Conservation (phyloP, 2,888 invertebrate genomes). For the Acanthosepion lycidas region DNA sequence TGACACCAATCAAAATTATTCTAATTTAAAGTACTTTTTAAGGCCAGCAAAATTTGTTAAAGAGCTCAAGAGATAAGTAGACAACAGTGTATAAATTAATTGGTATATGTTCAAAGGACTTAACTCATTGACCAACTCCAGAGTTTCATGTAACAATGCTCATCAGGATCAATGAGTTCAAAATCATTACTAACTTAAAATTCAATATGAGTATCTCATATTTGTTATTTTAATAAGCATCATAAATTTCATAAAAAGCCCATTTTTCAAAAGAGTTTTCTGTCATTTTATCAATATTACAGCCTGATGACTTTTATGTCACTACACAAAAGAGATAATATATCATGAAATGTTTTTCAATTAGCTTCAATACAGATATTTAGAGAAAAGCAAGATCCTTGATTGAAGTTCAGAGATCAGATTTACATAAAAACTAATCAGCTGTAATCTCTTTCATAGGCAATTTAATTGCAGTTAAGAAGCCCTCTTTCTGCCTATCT, state of each 20-base stretch:
- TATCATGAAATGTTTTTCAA: not conserved
- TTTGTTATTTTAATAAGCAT: not conserved
- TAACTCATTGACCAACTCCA: too few species aligned
- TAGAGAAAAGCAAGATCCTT: not conserved
- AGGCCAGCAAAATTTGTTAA: too few species aligned
- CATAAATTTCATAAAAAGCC: not conserved
- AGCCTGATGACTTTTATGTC: not conserved
- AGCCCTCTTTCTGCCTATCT: not conserved
- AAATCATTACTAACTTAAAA: too few species aligned
- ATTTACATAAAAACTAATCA: constrained; percentile 18
- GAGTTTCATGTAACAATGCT: too few species aligned
- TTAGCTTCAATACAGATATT: not conserved
- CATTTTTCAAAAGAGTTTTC: not conserved
- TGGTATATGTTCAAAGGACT: too few species aligned
- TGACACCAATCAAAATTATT: too few species aligned
- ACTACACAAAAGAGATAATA: not conserved
- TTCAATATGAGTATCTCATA: not conserved
- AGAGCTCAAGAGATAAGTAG: too few species aligned
- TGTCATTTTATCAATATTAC: not conserved
- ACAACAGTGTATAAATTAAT: too few species aligned
- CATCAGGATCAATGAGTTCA: too few species aligned
- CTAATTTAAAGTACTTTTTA: too few species aligned
- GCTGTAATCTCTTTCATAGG: constrained; percentile 7
- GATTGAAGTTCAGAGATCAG: constrained; percentile 4
- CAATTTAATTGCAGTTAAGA: not conserved